Base-by-base conservation (phyloP, 2,888 invertebrate genomes). In the Hipparchia semele region DNA sequence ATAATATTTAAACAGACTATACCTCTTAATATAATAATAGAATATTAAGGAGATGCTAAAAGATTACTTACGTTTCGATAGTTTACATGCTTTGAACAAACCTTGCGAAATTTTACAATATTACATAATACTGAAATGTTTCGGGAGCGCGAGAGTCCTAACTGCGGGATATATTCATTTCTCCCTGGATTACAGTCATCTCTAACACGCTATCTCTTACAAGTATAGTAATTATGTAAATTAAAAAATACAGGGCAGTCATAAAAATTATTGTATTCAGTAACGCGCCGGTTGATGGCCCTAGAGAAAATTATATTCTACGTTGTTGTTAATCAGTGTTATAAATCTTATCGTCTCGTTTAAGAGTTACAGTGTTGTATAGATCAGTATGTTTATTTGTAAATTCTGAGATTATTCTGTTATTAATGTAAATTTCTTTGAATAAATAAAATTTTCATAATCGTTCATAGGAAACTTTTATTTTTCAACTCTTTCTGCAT, bases 331-430 rank as follows among this genome's bases (percentile, higher is more conserved):
- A 92, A 90, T 94, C 90, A 93, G 89, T 93, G 94, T 94, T 93
- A 88, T 87, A 89, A 91, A 91, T 90, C 91, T 92, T 91, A 89
- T 91, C 87, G 88, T 92, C 92, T 92, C 90, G 90, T 91, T 91
- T 93, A 92, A 92, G 90, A 90, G 91, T 92, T 90, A 90, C 90
- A 90, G 91, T 94, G 92, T 92, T 93, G 94, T 94, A 93, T 93
- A 93, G 92, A 92, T 90, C 84, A 87, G 86, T 92, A 92, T 83
- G 86, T 88, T 92, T 92, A 90, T 93, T 93, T 94, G 89, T 90
- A 90, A 91, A 89, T 89, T 91, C 90, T 89, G 87, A 92, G 81
- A 90, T 90, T 90, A 90, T 94, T 93, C 86, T 92, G 92, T 93
- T 93, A 89, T 88, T 86, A 91, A 88, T 90, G 92, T 93, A 92